Base-by-base conservation (phyloP, 2,113 vertebrate species). In the Morone chrysops region DNA sequence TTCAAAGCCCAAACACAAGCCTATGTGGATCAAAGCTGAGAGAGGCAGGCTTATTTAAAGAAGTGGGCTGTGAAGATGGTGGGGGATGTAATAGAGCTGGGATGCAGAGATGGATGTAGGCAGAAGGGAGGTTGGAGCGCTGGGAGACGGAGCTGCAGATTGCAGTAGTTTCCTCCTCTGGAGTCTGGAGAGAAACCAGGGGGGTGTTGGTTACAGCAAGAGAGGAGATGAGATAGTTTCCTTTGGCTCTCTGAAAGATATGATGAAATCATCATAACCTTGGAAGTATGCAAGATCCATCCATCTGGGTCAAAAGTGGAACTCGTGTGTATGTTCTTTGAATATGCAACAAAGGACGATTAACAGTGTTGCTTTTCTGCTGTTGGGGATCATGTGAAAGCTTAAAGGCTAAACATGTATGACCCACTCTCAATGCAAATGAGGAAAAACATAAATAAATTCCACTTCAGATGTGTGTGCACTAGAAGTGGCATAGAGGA, bases 201-300 rank as follows among this genome's bases (percentile, higher is more conserved):
- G 63, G 57, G 68, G 67, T 47, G 81, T 60, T 70, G 47, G 68
- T 69, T 73, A 57, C 25, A 72, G 82, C 61, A 2, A 45, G 54
- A 78, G 63, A 79, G 22, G 79, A 70, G 67, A 83, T 60, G 73
- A 87, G 75, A 81, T 75, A 2, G 31, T 76, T 85, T 76, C 72
- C 38, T 73, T 69, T 70, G 80, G 61, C 74, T 81, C 60, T 25
- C 54, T 7, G 11, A 62, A 61, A 80, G 36, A 31, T 43, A 13
- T 86, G 82, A 90, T 56, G 86, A 85, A 85, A 87, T 80, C 77
- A 6, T n/a, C 83, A 57, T 50, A 78, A 75, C 66, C 43, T 31
- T 38, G 11, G 31, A 78, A 61, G 47, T 40, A 60, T 80, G 72
- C 1, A 38, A 56, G 12, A 71, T 54, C 82, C 75, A 81, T 67